These are phyloP conservation scores for Entomobrya proxima DNA, from an alignment of 2,888 invertebrate species.

Conservation along the genomic window DNA sequence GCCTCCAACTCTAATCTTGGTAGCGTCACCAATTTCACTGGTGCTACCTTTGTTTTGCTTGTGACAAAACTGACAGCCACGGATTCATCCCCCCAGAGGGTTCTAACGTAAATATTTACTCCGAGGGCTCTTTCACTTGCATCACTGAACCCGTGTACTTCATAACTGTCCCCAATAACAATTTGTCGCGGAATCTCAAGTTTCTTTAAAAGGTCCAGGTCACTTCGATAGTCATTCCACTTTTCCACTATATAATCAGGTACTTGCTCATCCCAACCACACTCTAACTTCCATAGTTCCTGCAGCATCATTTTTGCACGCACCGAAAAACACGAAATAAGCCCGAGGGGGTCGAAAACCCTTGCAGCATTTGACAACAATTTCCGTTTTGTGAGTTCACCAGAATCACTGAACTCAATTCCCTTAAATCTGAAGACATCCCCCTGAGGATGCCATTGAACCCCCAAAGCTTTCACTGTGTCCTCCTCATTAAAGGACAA, in stretches of 20 bases:
- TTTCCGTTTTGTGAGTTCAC: slow-evolving; percentile 38
- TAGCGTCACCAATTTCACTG: slow-evolving; percentile 65
- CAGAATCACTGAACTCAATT: not conserved
- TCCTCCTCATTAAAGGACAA: not conserved
- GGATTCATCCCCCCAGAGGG: not conserved
- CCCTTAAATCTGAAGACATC: slow-evolving; percentile 35
- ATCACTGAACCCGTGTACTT: not conserved
- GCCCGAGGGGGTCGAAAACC: slow-evolving; percentile 46
- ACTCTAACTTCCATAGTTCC: not conserved
- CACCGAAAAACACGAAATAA: slow-evolving; percentile 22
- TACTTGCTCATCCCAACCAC: slow-evolving; percentile 53
- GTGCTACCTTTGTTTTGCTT: slow-evolving; percentile 68
- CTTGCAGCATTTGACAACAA: slow-evolving; percentile 5
- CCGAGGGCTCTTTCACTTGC: not conserved
- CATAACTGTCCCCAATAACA: not conserved
- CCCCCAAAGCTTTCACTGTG: slow-evolving; percentile 46
- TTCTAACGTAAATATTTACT: not conserved
- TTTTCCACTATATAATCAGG: slow-evolving; percentile 52
- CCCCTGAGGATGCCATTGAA: slow-evolving; percentile 55
- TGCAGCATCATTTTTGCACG: slow-evolving; percentile 44
- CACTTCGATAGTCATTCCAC: not conserved
- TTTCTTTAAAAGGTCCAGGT: not conserved
- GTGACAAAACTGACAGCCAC: slow-evolving; percentile 52
- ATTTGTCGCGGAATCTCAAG: slow-evolving; percentile 19
- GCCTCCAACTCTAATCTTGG: slow-evolving; percentile 75